Conservation (phyloP, 2,113 vertebrate genomes). For the Nanger granti region DNA sequence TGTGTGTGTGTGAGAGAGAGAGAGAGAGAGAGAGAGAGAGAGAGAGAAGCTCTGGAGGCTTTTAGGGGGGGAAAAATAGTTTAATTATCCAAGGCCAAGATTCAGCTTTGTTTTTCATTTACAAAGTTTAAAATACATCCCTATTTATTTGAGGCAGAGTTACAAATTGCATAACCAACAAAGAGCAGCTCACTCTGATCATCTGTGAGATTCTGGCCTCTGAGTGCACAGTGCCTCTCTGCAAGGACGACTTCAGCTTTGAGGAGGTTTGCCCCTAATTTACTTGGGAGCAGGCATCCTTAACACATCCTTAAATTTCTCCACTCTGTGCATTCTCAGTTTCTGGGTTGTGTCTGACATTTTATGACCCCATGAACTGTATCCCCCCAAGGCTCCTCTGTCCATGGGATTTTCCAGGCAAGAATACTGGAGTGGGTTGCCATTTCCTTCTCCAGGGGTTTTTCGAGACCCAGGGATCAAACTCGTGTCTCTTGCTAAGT, state of each 20-base stretch:
- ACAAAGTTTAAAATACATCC: not conserved
- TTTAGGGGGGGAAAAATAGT: not conserved
- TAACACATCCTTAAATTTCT: not conserved
- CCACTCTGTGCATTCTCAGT: not conserved
- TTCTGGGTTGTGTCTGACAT: not conserved
- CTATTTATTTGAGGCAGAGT: not conserved
- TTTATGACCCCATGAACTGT: not conserved
- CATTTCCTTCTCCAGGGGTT: not conserved
- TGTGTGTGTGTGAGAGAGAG: too few relatives aligned
- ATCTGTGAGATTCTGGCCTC: not conserved
- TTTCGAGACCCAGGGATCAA: not conserved
- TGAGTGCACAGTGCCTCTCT: rapidly evolving
- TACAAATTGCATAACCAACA: not conserved
- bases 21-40: too few relatives aligned
- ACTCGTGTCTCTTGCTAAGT: not conserved
- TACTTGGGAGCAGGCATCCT: not conserved
- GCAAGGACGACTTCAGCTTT: not conserved
- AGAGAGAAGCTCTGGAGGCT: not conserved
- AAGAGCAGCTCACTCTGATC: not conserved
- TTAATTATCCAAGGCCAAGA: not conserved
- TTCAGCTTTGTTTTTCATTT: conserved; percentile 23
- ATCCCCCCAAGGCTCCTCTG: not conserved
- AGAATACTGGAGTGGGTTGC: not conserved
- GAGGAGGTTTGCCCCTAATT: not conserved
- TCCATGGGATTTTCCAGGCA: not conserved